Evolutionary conservation across 2,113 vertebrate genomes (phyloP).

Genomic region (Myxocyprinus asiaticus): DNA sequence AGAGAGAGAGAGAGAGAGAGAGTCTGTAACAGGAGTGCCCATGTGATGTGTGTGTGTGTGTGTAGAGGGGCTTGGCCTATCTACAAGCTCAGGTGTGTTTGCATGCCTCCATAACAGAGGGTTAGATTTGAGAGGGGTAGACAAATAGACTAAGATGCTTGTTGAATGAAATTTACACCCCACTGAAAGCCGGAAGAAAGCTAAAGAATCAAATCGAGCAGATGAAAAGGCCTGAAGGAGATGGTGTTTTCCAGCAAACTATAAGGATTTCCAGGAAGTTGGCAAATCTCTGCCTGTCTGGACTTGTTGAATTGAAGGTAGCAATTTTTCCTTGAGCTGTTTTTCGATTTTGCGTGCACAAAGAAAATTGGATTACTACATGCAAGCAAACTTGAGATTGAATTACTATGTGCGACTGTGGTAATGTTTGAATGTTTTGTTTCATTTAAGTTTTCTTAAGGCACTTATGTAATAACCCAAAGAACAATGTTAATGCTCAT

Average conservation of each 20-base stretch:
- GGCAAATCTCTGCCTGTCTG: slow-evolving; percentile 64
- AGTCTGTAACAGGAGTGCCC: slow-evolving; percentile 10
- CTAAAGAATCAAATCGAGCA: slow-evolving; percentile 26
- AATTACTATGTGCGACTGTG: neutral
- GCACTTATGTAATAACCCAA: neutral
- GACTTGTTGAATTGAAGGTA: slow-evolving; percentile 68
- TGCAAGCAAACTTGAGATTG: neutral
- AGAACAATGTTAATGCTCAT: no score
- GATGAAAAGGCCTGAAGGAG: slow-evolving; percentile 59
- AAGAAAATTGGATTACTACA: neutral
- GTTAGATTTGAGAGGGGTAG: neutral
- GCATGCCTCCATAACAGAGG: slow-evolving; percentile 33
- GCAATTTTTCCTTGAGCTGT: slow-evolving; percentile 19
- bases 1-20: slow-evolving; percentile 7
- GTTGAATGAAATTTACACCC: neutral
- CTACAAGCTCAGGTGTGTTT: slow-evolving; percentile 71
- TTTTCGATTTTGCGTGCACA: neutral
- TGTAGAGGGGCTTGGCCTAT: slow-evolving; percentile 61
- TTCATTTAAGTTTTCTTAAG: neutral
- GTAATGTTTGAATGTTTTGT: neutral
- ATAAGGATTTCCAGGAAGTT: slow-evolving; percentile 70
- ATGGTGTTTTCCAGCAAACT: slow-evolving; percentile 48
- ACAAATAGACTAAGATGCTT: slow-evolving; percentile 22
- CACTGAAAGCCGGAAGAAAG: neutral
- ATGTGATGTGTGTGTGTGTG: slow-evolving; percentile 58